Evolutionary conservation across 1,140 invertebrate species (phyloP).

Genomic region (Wasmannia auropunctata): DNA sequence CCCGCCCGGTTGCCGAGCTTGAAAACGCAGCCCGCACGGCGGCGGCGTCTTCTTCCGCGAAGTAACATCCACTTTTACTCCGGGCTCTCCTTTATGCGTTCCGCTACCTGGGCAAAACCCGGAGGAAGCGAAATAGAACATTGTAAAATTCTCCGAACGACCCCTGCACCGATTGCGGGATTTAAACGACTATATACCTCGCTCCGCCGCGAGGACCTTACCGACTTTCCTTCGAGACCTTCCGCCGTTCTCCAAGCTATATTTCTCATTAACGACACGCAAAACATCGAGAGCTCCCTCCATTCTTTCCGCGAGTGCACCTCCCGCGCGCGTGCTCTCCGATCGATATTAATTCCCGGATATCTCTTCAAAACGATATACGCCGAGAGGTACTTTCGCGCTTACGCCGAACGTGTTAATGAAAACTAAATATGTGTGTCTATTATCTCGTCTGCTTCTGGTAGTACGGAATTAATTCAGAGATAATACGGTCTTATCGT

Average conservation of each 20-base stretch:
- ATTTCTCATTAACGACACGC: constrained; percentile 27
- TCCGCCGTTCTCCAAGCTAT: background rate
- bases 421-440: constrained; percentile 34
- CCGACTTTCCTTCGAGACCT: constrained; percentile 3
- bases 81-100: constrained; percentile 37
- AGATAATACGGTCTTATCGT: constrained; percentile 11
- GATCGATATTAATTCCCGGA: constrained; percentile 33
- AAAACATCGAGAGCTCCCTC: constrained; percentile 21
- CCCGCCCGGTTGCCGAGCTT: constrained; percentile 18
- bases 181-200: constrained; percentile 62
- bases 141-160: constrained; percentile 52
- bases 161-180: constrained; percentile 61
- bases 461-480: constrained; percentile 19
- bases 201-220: constrained; percentile 2
- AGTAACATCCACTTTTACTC: constrained; percentile 31
- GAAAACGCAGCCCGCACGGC: background rate
- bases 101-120: constrained; percentile 17
- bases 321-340: background rate
- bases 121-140: constrained; percentile 36
- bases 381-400: background rate
- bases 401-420: constrained; percentile 34
- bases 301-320: too few relatives aligned
- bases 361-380: constrained; percentile 13
- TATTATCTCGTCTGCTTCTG: constrained; percentile 12
- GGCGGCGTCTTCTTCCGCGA: background rate